A percentile compares a stretch with the other conserved stretches of the same genome.
These are phyloP conservation scores for Heptranchias perlo DNA, from an alignment of 2,113 vertebrate genomes.

Conservation along the genomic window DNA sequence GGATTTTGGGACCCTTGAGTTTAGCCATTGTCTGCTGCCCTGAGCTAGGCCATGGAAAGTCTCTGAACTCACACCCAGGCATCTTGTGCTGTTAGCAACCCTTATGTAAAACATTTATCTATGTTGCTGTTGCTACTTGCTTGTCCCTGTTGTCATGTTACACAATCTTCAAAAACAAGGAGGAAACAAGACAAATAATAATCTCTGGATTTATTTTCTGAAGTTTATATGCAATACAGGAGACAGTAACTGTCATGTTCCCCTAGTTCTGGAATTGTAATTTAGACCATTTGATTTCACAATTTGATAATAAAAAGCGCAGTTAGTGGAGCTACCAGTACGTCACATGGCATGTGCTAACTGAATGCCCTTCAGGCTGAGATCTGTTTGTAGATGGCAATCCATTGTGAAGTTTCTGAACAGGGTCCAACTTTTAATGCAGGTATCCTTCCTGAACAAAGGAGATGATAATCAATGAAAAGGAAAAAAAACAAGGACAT, in stretches of 20 bases:
- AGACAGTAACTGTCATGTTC: background rate
- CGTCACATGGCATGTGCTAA: background rate
- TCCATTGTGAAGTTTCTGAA: background rate
- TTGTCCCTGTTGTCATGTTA: background rate
- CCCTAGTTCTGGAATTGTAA: background rate
- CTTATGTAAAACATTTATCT: background rate
- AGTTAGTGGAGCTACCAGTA: background rate
- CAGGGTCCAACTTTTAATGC: background rate
- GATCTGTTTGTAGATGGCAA: background rate
- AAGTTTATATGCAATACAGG: background rate
- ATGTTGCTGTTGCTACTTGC: background rate
- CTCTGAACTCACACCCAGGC: background rate
- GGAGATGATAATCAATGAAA: slow-evolving; percentile 15
- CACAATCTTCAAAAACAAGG: background rate
- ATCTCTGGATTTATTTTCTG: background rate
- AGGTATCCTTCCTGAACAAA: background rate
- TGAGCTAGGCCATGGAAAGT: background rate
- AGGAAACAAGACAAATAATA: background rate
- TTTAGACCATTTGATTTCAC: background rate
- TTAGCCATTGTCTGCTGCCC: background rate
- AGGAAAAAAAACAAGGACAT: background rate
- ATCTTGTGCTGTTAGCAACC: background rate
- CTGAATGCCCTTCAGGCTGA: slow-evolving; percentile 1
- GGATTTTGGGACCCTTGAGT: background rate
- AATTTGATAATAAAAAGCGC: background rate